A percentile compares a stretch with the other conserved stretches of the same genome.
These are phyloP conservation scores for Ephestia elutella DNA, from an alignment of 1,140 invertebrate species.

Conservation along the genomic window DNA sequence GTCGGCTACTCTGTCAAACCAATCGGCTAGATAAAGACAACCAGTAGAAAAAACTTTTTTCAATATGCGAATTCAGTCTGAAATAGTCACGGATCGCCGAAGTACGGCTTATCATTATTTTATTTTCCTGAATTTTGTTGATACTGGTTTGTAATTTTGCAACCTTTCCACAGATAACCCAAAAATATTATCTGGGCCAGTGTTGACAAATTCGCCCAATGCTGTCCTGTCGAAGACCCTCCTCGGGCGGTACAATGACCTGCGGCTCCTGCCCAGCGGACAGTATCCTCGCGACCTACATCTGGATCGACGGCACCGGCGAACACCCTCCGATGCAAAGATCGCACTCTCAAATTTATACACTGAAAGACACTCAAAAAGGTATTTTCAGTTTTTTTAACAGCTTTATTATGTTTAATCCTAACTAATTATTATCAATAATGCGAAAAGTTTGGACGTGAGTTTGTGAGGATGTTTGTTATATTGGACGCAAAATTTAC, in stretches of 20 bases:
- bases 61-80: background rate
- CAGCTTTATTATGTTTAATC: no score
- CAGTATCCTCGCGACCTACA: conserved; percentile 88
- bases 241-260: conserved; percentile 81
- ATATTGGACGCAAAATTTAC: no score
- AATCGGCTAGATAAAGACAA: background rate
- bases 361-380: conserved; percentile 81
- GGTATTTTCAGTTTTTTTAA: conserved; percentile 64
- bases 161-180: conserved; percentile 53
- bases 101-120: background rate
- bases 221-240: conserved; percentile 81
- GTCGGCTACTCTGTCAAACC: background rate
- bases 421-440: no score
- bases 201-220: conserved; percentile 66
- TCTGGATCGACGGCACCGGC: conserved; percentile 97
- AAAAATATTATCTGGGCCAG: conserved; percentile 63
- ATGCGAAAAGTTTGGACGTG: no score
- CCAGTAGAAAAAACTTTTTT: background rate
- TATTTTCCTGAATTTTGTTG: background rate
- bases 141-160: conserved; percentile 11
- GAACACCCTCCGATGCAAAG: conserved; percentile 92
- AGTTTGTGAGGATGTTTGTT: no score
- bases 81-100: background rate
- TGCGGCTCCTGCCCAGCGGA: conserved; percentile 87
- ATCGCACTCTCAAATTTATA: conserved; percentile 86